Evolutionary conservation across 2,888 invertebrate species (phyloP), one percentile per base, ranked within the genome.

Genomic region (Diaprepes abbreviatus): DNA sequence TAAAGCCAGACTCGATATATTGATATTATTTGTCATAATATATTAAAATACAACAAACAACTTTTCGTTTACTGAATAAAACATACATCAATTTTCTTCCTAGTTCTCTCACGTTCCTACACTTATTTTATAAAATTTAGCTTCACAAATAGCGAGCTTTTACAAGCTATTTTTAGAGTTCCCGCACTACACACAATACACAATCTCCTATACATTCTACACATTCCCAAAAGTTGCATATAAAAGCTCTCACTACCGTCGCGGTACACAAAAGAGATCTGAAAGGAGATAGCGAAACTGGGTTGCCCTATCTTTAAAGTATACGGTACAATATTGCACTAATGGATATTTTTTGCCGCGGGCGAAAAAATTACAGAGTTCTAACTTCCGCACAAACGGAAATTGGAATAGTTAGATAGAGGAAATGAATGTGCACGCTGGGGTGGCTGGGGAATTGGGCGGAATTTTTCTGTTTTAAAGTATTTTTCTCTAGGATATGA

Each of bases 301-400:
- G 55, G 38, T 55, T 38, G 55, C 36, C 35, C 55, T 55, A 55
- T 55, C 55, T 55, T 38, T 55, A 55, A 36, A 55, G 12, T 38
- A 5, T 35, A 31, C 50, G 10, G 9, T 17, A 17, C 52, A 33
- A 52, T 33, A 33, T 16, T 16, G 33, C 52, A 1, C 35, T 36
- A 38, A 55, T 36, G 14, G 16, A 35, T 35, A 35, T 52, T 52
- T 52, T 54, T 35, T 52, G 19, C 19, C 54, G 33, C 2, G 12
- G n/a, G 54, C 10, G 54, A 54, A 33, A 54, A 54, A 36, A 55
- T 19, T 36, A 19, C 10, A 38, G 21, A 38, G 33, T 54, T 55
- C 12, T 12, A 36, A 21, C 21, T 55, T 36, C 14, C 36, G 12
- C 36, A 36, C 36, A 55, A 55, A 55, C 52, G 52, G 19, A 54